Conservation (phyloP, 2,888 invertebrate genomes). For the Acleris literana region DNA sequence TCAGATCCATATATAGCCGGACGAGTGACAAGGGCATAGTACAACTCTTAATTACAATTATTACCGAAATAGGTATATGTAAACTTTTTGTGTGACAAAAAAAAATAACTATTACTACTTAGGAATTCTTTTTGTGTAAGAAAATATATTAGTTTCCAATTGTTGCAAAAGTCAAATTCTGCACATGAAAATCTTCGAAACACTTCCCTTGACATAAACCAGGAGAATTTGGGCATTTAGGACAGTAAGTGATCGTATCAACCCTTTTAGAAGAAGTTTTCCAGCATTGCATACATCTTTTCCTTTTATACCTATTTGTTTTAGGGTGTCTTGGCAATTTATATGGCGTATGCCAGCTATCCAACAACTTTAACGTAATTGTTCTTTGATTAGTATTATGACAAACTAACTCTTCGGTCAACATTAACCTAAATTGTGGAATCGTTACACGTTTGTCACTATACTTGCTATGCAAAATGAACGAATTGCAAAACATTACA, state of each 20-base stretch:
- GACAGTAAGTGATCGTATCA: constrained; percentile 29
- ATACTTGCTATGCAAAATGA: constrained; percentile 13
- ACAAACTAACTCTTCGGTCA: constrained; percentile 20
- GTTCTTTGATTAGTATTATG: constrained; percentile 5
- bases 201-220: constrained; percentile 27
- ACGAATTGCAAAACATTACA: constrained; percentile 31
- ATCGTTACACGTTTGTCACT: constrained; percentile 4
- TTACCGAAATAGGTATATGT: too few species aligned
- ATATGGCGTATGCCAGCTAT: constrained; percentile 1
- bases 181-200: constrained; percentile 25
- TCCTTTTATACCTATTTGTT: neutral
- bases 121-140: too few species aligned
- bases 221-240: constrained; percentile 24
- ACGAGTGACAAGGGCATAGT: too few species aligned
- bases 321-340: neutral
- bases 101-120: too few species aligned
- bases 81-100: too few species aligned
- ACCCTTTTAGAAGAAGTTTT: constrained; percentile 16
- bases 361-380: neutral
- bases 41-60: too few species aligned
- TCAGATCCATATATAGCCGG: too few species aligned
- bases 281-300: constrained; percentile 1
- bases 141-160: too few species aligned
- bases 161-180: neutral
- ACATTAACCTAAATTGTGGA: constrained; percentile 17